Evolutionary conservation across 1,140 invertebrate species (phyloP).

Genomic region (Formica selysi): DNA sequence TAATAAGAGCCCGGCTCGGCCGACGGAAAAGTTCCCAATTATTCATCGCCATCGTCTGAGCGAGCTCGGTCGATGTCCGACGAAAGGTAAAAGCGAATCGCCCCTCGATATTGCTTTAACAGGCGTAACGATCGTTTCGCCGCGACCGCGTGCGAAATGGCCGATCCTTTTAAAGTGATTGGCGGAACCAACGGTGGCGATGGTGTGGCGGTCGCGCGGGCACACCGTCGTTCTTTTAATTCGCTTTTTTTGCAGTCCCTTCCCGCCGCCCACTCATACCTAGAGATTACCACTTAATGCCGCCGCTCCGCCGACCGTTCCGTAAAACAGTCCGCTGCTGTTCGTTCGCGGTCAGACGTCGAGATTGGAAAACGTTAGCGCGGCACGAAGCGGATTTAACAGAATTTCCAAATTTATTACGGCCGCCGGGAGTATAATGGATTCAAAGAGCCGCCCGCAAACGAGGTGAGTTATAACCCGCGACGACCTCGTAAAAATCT

Average conservation of each 20-base stretch:
- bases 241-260: conserved; percentile 68
- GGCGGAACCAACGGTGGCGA: conserved; percentile 69
- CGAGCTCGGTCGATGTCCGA: conserved; percentile 35
- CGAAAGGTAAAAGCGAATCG: conserved; percentile 70
- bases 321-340: conserved; percentile 56
- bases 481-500: conserved; percentile 60
- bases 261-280: conserved; percentile 55
- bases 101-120: conserved; percentile 74
- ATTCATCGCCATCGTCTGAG: conserved; percentile 64
- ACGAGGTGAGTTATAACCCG: conserved; percentile 58
- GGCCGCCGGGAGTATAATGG: conserved; percentile 55
- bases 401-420: conserved; percentile 63
- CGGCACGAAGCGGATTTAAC: conserved; percentile 50
- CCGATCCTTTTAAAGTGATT: conserved; percentile 77
- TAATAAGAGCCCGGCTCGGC: conserved; percentile 47
- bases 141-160: conserved; percentile 66
- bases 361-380: conserved; percentile 60
- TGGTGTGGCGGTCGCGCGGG: conserved; percentile 49
- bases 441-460: conserved; percentile 59
- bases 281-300: conserved; percentile 72
- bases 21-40: conserved; percentile 63
- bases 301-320: conserved; percentile 63
- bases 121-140: conserved; percentile 74
- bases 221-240: conserved; percentile 67
- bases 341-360: conserved; percentile 55